Evolutionary conservation across 2,888 invertebrate genomes (phyloP).

Genomic region (Micropterix aruncella): DNA sequence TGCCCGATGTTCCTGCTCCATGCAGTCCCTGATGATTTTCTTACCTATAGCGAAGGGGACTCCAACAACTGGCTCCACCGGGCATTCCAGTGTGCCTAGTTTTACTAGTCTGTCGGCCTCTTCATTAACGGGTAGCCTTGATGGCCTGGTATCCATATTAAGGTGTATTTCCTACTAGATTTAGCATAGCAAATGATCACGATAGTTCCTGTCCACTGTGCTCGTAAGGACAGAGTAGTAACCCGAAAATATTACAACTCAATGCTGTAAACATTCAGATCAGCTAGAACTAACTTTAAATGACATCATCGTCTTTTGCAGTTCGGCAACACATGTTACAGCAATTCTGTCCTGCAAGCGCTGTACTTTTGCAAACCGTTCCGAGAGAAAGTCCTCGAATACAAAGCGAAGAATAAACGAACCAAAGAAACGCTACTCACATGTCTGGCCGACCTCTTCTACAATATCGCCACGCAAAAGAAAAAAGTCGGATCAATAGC

Average conservation of each 20-base stretch:
- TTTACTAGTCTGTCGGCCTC: too few relatives aligned
- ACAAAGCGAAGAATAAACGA: conserved; percentile 90
- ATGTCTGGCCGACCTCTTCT: conserved; percentile 96
- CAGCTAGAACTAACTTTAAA: conserved; percentile 5
- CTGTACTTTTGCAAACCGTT: conserved; percentile 99
- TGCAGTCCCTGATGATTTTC: too few relatives aligned
- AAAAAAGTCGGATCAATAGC: conserved; percentile 99
- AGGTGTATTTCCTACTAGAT: too few relatives aligned
- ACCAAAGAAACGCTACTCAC: conserved; percentile 95
- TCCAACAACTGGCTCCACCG: too few relatives aligned
- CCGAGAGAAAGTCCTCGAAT: conserved; percentile 95
- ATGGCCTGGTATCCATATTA: too few relatives aligned
- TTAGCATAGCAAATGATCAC: not conserved
- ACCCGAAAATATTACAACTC: not conserved
- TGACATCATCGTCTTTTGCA: conserved; percentile 28
- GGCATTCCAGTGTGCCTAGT: too few relatives aligned
- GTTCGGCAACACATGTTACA: conserved; percentile 99
- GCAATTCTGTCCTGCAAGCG: conserved; percentile 98
- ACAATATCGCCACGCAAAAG: conserved; percentile 99
- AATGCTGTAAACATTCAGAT: too few relatives aligned
- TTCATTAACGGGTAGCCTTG: too few relatives aligned
- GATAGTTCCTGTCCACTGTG: not conserved
- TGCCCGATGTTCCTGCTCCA: too few relatives aligned
- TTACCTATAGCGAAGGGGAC: too few relatives aligned
- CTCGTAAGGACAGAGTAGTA: not conserved